Conservation (phyloP, 2,797 vertebrate species). For the Brachyalestes nurse region DNA sequence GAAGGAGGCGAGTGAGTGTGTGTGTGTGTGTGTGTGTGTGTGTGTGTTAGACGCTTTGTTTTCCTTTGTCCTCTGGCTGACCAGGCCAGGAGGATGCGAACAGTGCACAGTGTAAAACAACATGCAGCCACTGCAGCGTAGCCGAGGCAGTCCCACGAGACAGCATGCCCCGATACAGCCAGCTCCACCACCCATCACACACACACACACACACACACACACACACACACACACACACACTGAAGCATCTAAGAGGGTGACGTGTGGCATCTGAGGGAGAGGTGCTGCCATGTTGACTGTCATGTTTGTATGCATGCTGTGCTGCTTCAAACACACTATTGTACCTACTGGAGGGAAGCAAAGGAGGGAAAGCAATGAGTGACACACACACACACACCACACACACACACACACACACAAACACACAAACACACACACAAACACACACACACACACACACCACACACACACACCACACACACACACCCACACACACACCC, state of each 20-base stretch:
- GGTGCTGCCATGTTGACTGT: constrained; percentile 82
- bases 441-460: too few relatives aligned
- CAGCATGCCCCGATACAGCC: constrained; percentile 64
- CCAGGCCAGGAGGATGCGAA: constrained; percentile 61
- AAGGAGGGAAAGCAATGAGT: background rate
- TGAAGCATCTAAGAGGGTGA: constrained; percentile 69
- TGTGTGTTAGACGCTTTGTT: constrained; percentile 56
- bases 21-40: too few relatives aligned
- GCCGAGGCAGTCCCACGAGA: constrained; percentile 66
- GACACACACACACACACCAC: constrained; percentile 23
- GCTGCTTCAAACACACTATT: constrained; percentile 82
- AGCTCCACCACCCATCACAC: too few relatives aligned
- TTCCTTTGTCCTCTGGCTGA: constrained; percentile 45
- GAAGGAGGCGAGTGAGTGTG: constrained; percentile 12
- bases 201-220: constrained; percentile 28
- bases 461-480: too few relatives aligned
- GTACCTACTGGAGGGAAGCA: constrained; percentile 73
- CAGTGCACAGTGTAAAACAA: constrained; percentile 60
- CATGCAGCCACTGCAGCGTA: constrained; percentile 62
- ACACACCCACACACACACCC: too few relatives aligned
- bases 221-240: constrained; percentile 22
- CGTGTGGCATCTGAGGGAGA: constrained; percentile 76
- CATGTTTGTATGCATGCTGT: constrained; percentile 80
- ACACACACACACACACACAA: constrained; percentile 5
- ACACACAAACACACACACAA: too few relatives aligned